Base-by-base conservation (phyloP, 2,888 invertebrate genomes). In the Volucella zonaria region DNA sequence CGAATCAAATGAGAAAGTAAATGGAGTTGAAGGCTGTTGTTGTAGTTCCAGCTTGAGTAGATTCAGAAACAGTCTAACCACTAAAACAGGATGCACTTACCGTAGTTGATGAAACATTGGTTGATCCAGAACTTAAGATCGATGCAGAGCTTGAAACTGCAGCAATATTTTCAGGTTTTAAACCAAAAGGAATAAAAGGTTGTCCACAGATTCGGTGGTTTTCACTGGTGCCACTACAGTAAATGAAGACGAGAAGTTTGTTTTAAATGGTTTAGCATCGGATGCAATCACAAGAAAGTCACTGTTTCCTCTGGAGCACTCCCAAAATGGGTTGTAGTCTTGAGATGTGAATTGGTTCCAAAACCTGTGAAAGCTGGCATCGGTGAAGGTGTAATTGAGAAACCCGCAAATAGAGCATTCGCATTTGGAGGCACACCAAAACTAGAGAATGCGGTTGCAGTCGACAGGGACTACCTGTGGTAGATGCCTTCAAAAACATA, bases 321-420 rank as follows among this genome's bases (percentile, higher is more conserved):
- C 0, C 79, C 75, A 23, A 10, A 12, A 10, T 10, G 18, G 4
- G 47, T 9, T 0, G 54, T 0, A n/a, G 15, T 78, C 77, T 31
- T 23, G 23, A 23, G 3, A 23, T 2, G 8, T 38, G 74, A n/a
- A 11, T 62, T 83, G 2, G 75, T 58, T 3, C 75, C 83, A n/a
- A 83, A 79, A 2, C 83, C 83, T 10, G 49, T 23, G 45, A 75
- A 83, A 8, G 71, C 56, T 1, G 83, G 79, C 40, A 76, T 71
- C 3, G 75, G 10, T 3, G 64, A 54, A 1, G 74, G 82, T 54
- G 82, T 49, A 14, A 79, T 74, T 0, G 75, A 49, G 8, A 83
- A 70, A 6, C 79, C 70, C 12, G 64, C 14, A 47, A 79, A 83
- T 12, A 51, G 38, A 52, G 49, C 31, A 56, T 45, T 62, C 11